phyloP scores from a whole-genome alignment of 1,140 invertebrate genomes.

The Drosophila ohnishii region DNA sequence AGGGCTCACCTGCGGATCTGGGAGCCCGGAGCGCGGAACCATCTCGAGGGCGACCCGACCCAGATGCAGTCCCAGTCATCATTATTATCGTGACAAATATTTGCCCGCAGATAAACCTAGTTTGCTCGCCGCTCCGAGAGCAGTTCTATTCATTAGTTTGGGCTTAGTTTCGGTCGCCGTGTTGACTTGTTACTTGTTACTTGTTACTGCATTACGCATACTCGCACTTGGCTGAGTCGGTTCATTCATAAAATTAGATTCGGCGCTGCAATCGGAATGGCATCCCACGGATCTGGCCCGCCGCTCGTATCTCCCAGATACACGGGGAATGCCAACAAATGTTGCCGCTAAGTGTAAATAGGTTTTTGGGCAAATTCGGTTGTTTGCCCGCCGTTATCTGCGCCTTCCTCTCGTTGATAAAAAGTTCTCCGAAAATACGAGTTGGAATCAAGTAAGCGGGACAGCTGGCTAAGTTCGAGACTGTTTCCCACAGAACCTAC shows the following conservation, averaged over 20 bases:
- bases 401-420: conserved; percentile 45
- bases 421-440: conserved; percentile 31
- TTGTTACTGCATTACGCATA: conserved; percentile 81
- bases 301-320: conserved; percentile 42
- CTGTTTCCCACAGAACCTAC: conserved; percentile 57
- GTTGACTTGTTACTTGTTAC: conserved; percentile 77
- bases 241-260: conserved; percentile 77
- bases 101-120: conserved; percentile 56
- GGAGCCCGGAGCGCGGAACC: conserved; percentile 5
- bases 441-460: conserved; percentile 7
- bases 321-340: conserved; percentile 51
- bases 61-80: conserved; percentile 58
- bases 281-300: conserved; percentile 32
- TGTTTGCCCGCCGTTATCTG: conserved; percentile 48
- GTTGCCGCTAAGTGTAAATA: conserved; percentile 73
- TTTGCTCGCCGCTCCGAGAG: conserved; percentile 35
- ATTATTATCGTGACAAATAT: conserved; percentile 62
- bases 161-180: conserved; percentile 30
- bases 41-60: conserved; percentile 47
- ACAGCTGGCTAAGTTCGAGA: conserved; percentile 27
- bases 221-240: conserved; percentile 72
- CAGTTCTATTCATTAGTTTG: conserved; percentile 41
- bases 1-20: conserved; percentile 8
- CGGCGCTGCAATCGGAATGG: conserved; percentile 44
- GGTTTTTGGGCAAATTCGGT: conserved; percentile 53